Evolutionary conservation across 2,888 invertebrate genomes (phyloP).

Genomic region (Cryptops parisi): DNA sequence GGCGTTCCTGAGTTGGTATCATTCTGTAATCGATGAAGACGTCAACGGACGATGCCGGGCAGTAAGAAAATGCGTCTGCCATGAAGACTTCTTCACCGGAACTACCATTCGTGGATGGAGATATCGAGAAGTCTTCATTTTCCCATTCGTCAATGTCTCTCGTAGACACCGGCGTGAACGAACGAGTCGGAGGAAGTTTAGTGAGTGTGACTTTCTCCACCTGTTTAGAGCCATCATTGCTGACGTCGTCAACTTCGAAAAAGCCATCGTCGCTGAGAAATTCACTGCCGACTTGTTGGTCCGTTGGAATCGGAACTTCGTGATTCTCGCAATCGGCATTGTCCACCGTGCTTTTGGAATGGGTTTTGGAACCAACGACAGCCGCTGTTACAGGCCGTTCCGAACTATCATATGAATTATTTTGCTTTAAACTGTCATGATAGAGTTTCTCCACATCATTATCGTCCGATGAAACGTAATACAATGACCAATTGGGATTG

Average conservation of each 20-base stretch:
- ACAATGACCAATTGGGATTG: neutral
- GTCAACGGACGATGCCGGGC: conserved; percentile 3
- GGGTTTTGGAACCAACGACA: neutral
- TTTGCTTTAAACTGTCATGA: neutral
- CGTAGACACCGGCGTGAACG: neutral
- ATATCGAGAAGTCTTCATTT: neutral
- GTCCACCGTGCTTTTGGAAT: neutral
- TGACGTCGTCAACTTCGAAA: neutral
- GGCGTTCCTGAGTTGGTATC: conserved; percentile 6
- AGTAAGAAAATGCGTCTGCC: no score
- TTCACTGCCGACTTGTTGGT: neutral
- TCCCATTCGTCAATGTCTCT: neutral
- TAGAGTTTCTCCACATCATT: neutral
- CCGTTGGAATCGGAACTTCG: neutral
- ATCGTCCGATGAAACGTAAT: neutral
- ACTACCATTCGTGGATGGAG: neutral
- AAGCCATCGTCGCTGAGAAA: neutral
- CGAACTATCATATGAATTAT: neutral
- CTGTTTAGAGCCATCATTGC: no score
- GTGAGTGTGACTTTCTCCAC: neutral
- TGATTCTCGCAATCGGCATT: neutral
- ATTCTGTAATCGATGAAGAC: conserved; percentile 10
- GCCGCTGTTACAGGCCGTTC: neutral
- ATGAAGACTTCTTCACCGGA: conserved; percentile 5
- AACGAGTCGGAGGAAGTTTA: neutral